Base-by-base conservation (phyloP, 2,797 vertebrate genomes). In the Sarcophilus harrisii region DNA sequence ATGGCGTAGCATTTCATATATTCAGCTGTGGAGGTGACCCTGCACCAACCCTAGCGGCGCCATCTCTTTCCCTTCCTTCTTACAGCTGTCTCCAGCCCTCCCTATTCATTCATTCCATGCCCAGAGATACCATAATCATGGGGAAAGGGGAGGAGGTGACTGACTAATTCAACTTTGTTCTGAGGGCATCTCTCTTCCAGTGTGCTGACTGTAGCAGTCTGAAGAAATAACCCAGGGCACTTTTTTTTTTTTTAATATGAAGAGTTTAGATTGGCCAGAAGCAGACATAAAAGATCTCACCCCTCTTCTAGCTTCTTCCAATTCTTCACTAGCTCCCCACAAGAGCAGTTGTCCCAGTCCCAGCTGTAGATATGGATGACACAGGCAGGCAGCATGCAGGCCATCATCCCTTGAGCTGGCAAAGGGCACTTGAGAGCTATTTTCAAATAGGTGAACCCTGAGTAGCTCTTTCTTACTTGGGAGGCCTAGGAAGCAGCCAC, bases 11-110 rank as follows among this genome's bases (percentile, higher is more conserved):
- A 92, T 92, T 97, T 95, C 0, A 0, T 95, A 59, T 94, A 95
- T 57, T n/a, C 95, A 96, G 97, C 97, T 94, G 91, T 11, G 14
- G 92, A 58, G 94, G 96, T 97, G 92, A 98, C 97, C 95, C 96
- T 1, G 0, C 30, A n/a, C 73, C 97, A 92, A 95, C 18, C 90
- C 55, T 0, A 0, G 1, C 0, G 0, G 95, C 9, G 0, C 95
- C 94, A 91, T 55, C 30, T 96, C 95, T 91, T 52, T n/a, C 52
- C n/a, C n/a, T 90, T 32, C 11, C 30, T 58, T 38, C 90, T 28
- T 60, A 87, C 95, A 91, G 49, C 91, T 95, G 95, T 57, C 95
- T 92, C 24, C 0, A 92, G 60, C n/a, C 10, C 11, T 93, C 57
- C 92, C 91, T 96, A 49, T 89, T 93, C 52, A 60, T 4, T 12